phyloP scores from a whole-genome alignment of 2,113 vertebrate species.

The Psittacula cyanocephala region DNA sequence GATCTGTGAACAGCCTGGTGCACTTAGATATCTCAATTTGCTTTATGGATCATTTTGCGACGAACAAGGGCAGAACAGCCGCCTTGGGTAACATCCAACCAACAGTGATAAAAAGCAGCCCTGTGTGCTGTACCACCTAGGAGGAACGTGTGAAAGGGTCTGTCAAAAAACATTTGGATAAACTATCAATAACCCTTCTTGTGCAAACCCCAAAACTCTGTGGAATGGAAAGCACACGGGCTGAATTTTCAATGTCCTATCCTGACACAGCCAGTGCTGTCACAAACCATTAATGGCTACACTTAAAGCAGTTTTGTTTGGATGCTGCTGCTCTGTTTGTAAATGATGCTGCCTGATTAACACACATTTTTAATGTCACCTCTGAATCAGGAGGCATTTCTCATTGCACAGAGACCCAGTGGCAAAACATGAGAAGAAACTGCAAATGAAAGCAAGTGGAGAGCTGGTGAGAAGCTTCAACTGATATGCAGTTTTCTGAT shows the following conservation, averaged over 20 bases:
- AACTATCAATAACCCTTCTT: slow-evolving; percentile 38
- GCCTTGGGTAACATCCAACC: slow-evolving; percentile 45
- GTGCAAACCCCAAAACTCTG: slow-evolving; percentile 21
- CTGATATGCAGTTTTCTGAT: not conserved
- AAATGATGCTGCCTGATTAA: not conserved
- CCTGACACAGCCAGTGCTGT: not conserved
- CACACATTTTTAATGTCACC: not conserved
- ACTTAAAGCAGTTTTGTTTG: not conserved
- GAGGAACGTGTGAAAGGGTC: slow-evolving; percentile 35
- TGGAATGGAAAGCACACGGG: not conserved
- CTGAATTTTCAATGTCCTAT: slow-evolving; percentile 10
- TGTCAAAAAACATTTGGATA: slow-evolving; percentile 61
- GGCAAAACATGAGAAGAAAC: not conserved
- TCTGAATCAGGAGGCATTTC: not conserved
- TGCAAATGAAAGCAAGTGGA: not conserved
- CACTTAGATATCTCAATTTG: slow-evolving; percentile 46
- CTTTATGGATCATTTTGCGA: slow-evolving; percentile 58
- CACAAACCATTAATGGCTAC: not conserved
- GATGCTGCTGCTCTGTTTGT: not conserved
- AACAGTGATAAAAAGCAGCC: slow-evolving; percentile 40
- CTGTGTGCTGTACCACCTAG: slow-evolving; percentile 19
- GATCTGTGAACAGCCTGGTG: slow-evolving; percentile 37
- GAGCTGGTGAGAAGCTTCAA: not conserved
- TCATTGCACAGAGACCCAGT: not conserved
- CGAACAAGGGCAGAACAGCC: slow-evolving; percentile 50